Evolutionary conservation across 37 sponge, comb jelly and placozoan species (phyloP), one percentile per base, ranked within the genome.

Genomic region (Hormiphora californensis): DNA sequence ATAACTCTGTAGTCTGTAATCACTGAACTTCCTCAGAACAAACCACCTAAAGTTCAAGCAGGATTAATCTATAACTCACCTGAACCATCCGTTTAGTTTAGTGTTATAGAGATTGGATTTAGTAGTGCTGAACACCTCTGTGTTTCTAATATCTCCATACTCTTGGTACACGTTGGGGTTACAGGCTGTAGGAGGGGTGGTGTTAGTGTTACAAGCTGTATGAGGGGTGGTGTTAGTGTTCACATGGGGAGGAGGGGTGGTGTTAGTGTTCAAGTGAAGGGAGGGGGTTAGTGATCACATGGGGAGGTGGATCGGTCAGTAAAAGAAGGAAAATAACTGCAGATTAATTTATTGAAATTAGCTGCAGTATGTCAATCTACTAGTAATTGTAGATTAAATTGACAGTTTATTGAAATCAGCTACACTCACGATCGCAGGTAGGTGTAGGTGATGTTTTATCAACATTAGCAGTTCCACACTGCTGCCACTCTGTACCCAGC

Each of bases 401-500:
- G 12, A 46, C 51, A 17, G 11, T 46, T 12, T 8, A 46, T 12
- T 46, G 8, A 46, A 46, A 46, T 12, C 12, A 12, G 12, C 51
- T 46, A 46, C 8, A 12, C n/a, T n/a, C n/a, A 46, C 8, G 81
- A 73, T 73, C 81, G 46, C 81, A 73, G 25, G 25, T 39, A 28
- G 81, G 81, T 25, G 9, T 41, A 36, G 44, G 3, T 1, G 81
- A 37, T 39, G 32, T 33, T 73, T 41, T 73, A 46, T 73, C 81
- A 40, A 30, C 44, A 15, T 43, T 0, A n/a, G 35, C 44, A 73
- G 36, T 36, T 23, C 17, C 46, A 19, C 81, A 73, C 4, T 33
- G 46, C 43, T 43, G 81, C 81, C 81, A 73, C 25, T 73, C 81
- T n/a, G n/a, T n/a, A n/a, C n/a, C n/a, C n/a, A n/a, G n/a, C n/a